These are phyloP conservation scores for Oscheius sp. DNA, from an alignment of 2,888 invertebrate genomes.

Conservation along the genomic window DNA sequence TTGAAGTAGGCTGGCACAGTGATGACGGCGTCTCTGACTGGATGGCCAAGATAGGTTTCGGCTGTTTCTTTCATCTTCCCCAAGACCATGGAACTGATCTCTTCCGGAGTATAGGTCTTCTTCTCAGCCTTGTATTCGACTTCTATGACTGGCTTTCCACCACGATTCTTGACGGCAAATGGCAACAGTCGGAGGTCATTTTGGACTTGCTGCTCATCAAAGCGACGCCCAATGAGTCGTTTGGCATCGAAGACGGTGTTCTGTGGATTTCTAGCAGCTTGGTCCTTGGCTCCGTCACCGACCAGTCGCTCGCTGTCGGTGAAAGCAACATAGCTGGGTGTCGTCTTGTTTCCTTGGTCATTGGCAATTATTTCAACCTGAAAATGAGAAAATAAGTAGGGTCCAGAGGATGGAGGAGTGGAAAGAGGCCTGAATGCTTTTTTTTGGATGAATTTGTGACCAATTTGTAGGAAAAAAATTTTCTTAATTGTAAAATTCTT, in stretches of 20 bases:
- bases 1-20: constrained; percentile 87
- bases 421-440: too few relatives aligned
- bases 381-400: constrained; percentile 16
- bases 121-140: constrained; percentile 86
- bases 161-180: constrained; percentile 60
- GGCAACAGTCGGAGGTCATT: constrained; percentile 69
- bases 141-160: constrained; percentile 71
- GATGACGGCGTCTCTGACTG: constrained; percentile 79
- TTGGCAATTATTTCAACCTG: constrained; percentile 74
- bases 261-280: constrained; percentile 73
- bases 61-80: constrained; percentile 71
- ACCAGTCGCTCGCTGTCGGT: constrained; percentile 73
- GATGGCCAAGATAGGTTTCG: constrained; percentile 69
- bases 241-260: constrained; percentile 66
- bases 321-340: constrained; percentile 77
- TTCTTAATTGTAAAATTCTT: too few relatives aligned
- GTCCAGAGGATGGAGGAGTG: not conserved
- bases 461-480: too few relatives aligned
- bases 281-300: constrained; percentile 74
- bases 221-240: constrained; percentile 73
- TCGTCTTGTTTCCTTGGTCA: constrained; percentile 79
- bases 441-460: too few relatives aligned
- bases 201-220: constrained; percentile 70
- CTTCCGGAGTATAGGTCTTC: constrained; percentile 75
- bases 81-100: constrained; percentile 68